Evolutionary conservation across 2,888 invertebrate species (phyloP), one percentile per base, ranked within the genome.

Genomic region (Neocrepidodera transversa): DNA sequence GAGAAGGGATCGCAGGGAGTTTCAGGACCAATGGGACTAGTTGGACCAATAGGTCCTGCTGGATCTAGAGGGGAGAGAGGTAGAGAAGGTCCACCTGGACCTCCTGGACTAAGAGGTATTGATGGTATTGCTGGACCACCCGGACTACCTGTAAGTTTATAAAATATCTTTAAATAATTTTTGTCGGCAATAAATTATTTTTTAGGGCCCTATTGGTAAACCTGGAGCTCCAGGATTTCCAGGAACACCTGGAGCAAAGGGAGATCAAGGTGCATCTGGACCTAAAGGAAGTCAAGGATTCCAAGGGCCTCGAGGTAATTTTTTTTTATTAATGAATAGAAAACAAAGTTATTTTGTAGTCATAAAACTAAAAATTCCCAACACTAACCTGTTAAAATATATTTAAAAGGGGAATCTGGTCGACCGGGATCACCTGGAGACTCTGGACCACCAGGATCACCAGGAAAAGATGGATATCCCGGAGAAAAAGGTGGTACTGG

Each of bases 11-110:
- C 85, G 0, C 79, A 82, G 17, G 93, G 93, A 7, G 76, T 82
- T 55, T 79, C 83, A 0, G 91, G 91, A 32, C 83, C 84, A n/a
- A 84, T 87, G 78, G 93, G 92, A 8, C 85, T 85, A 0, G 72
- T 84, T n/a, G 91, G 93, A 4, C 86, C 87, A 17, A 78, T 86
- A 73, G 93, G 93, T 18, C 88, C 90, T 16, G 83, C 87, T 11
- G 93, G 94, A 28, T 84, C 90, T 4, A 83, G 93, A 65, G 93
- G 94, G 3, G 93, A 93, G 81, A 83, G 93, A 73, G 93, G 93
- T 1, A 83, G 93, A 30, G 93, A 93, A 80, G 93, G 93, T 0
- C 85, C 91, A 1, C 82, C 91, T 0, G 93, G 91, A 0, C 84
- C 89, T 1, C 87, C 89, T 0, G 93, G 93, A 5, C 80, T 90